phyloP scores from a whole-genome alignment of 2,888 invertebrate species.

The Loripinus fragilis region DNA sequence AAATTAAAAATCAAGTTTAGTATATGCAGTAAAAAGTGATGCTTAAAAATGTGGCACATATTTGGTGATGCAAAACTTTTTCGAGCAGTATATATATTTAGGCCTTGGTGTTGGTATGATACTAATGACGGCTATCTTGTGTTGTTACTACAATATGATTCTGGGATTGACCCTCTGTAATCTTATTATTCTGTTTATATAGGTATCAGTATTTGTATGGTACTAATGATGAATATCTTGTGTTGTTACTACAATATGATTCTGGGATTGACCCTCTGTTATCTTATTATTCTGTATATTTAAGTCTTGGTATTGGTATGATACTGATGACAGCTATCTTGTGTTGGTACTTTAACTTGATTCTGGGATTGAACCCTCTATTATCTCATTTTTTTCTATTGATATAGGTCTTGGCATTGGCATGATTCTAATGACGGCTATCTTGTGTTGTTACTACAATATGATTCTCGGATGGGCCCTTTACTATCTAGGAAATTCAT shows the following conservation, averaged over 20 bases:
- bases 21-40: too few relatives aligned
- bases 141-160: conserved; percentile 46
- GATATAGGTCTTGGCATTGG: conserved; percentile 45
- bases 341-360: conserved; percentile 42
- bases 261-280: too few relatives aligned
- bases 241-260: too few relatives aligned
- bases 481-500: conserved; percentile 44
- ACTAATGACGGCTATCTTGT: conserved; percentile 28
- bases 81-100: conserved; percentile 13
- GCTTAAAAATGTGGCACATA: too few relatives aligned
- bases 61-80: too few relatives aligned
- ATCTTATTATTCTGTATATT: too few relatives aligned
- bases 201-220: background rate
- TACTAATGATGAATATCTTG: background rate
- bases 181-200: too few relatives aligned
- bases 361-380: conserved; percentile 47
- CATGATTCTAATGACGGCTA: conserved; percentile 34
- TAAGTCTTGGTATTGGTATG: conserved; percentile 46
- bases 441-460: conserved; percentile 43
- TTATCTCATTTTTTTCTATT: too few relatives aligned
- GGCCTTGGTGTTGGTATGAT: conserved; percentile 47
- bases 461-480: conserved; percentile 50
- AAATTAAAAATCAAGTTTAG: too few relatives aligned
- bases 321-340: conserved; percentile 30
- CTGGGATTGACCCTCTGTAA: conserved; percentile 51